Evolutionary conservation across 2,797 vertebrate genomes (phyloP).

Genomic region (Phaenicophaeus curvirostris): DNA sequence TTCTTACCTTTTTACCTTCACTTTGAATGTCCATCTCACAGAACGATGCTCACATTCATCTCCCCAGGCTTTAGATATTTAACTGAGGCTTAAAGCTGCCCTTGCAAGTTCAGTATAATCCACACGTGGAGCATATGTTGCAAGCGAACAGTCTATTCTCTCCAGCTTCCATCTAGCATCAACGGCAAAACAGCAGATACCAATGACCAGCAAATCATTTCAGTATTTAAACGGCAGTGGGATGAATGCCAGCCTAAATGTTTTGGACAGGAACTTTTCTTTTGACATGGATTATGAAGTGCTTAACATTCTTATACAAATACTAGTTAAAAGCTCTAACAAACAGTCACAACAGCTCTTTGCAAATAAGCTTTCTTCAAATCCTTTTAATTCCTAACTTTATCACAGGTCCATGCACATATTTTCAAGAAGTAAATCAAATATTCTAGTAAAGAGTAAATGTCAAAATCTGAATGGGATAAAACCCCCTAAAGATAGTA

Average conservation of each 20-base stretch:
- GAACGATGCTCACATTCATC: not conserved
- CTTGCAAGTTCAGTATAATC: not conserved
- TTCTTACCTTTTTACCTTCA: not conserved
- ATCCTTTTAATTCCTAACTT: not conserved
- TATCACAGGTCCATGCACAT: not conserved
- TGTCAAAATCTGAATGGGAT: not conserved
- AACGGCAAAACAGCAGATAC: not conserved
- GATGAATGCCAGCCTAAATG: not conserved
- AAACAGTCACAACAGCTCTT: not conserved
- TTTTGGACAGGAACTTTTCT: not conserved
- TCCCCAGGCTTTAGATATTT: not conserved
- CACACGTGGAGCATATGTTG: not conserved
- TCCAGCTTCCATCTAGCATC: not conserved
- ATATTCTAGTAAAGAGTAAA: not conserved
- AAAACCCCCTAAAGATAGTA: not conserved
- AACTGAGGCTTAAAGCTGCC: not conserved
- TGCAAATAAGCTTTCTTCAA: not conserved
- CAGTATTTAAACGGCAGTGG: not conserved
- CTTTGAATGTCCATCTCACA: not conserved
- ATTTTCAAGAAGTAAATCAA: not conserved
- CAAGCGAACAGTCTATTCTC: not conserved
- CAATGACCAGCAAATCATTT: not conserved
- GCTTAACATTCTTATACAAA: not conserved
- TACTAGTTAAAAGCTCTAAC: not conserved
- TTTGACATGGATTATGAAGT: not conserved